Base-by-base conservation (phyloP, 1,140 invertebrate species). In the Rhysida immarginata region DNA sequence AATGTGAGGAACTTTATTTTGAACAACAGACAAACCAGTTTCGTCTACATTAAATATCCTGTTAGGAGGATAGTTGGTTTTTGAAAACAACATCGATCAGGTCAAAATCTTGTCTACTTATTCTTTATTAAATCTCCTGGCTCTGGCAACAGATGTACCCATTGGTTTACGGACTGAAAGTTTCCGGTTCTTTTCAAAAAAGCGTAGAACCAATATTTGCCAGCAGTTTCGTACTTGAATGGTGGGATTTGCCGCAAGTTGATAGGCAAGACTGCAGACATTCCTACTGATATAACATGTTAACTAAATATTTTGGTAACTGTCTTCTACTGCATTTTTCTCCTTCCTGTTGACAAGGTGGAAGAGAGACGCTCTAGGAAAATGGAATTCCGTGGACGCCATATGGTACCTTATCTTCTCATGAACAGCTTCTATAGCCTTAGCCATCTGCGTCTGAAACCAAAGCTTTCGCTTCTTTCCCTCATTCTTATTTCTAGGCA, bases 101-200 rank as follows among this genome's bases (percentile, higher is more conserved):
- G 20, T 59, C 42, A 18, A 58, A 59, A 59, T 59, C 16, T 35
- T 21, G 14, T 45, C 11, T 1, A 59, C 56, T 1, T 58, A 48
- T 49, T 54, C 57, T 54, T 51, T 53, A 24, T 3, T 58, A 41
- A 44, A 52, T 21, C 11, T 24, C 25, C 16, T 52, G 1, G 42
- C 54, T 27, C 57, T 11, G 3, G 57, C 53, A n/a, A 25, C n/a
- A 13, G 57, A 56, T 1, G 45, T 55, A 20, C 26, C 35, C 25
- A 16, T 23, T n/a, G 1, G 2, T 55, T 26, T 23, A 23, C 13
- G 41, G 24, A 2, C 41, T 1, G 16, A 26, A 41, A 18, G 52
- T 18, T 52, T 52, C 16, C 11, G 27, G 26, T 13, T 25, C 50
- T 52, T 52, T 52, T 21, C 50, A 35, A 27, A 35, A 52, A 52